Conservation (phyloP, 2,797 vertebrate genomes). For the Oreonectes daqikongensis region DNA sequence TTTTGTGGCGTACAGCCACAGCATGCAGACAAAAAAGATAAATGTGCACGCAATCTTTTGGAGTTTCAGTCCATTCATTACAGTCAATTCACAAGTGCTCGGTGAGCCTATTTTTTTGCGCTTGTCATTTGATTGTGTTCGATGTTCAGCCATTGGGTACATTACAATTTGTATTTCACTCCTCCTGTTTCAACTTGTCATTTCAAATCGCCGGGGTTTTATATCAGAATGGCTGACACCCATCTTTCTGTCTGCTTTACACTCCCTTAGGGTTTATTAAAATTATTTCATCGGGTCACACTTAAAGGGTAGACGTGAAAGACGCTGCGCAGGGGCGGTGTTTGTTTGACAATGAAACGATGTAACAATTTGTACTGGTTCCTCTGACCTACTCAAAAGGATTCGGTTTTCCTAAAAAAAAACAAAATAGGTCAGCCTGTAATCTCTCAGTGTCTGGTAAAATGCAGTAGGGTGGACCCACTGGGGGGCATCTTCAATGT, state of each 20-base stretch:
- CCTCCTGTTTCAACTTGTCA: constrained; percentile 26
- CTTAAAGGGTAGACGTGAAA: constrained; percentile 42
- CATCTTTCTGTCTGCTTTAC: not conserved
- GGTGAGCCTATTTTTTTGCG: constrained; percentile 32
- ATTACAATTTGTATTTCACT: constrained; percentile 50
- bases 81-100: constrained; percentile 38
- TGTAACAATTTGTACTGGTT: constrained; percentile 31
- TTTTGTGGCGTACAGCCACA: constrained; percentile 46
- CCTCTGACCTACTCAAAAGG: constrained; percentile 46
- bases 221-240: constrained; percentile 5
- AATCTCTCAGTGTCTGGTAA: constrained; percentile 55
- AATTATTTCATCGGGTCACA: constrained; percentile 13
- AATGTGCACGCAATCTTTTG: constrained; percentile 51
- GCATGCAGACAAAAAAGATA: constrained; percentile 52
- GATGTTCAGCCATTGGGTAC: constrained; percentile 47
- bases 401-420: constrained; percentile 47
- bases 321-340: not conserved
- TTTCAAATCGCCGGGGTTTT: constrained; percentile 23
- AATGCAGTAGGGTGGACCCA: constrained; percentile 7
- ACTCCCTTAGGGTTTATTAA: constrained; percentile 16
- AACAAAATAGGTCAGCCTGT: constrained; percentile 55
- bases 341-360: constrained; percentile 31
- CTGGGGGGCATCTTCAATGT: constrained; percentile 30
- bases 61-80: constrained; percentile 53
- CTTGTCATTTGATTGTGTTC: constrained; percentile 51